Evolutionary conservation across 2,113 vertebrate genomes (phyloP).

Genomic region (Chaetodon auriga): DNA sequence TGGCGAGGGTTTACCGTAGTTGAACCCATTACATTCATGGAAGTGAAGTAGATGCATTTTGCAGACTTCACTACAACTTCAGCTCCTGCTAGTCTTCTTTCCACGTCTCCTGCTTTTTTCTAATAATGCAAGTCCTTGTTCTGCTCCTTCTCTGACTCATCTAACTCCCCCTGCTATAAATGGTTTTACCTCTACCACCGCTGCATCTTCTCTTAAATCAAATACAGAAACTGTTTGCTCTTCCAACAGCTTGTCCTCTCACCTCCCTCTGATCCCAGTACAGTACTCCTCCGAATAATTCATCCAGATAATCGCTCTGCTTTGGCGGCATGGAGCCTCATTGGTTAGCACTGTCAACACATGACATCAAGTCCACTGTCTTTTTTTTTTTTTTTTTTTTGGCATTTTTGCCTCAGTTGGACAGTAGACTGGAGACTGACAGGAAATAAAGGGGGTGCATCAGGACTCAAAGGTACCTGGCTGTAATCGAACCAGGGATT

Average conservation of each 20-base stretch:
- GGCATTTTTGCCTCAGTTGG: background rate
- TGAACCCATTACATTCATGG: background rate
- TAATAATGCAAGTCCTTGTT: background rate
- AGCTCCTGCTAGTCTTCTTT: slow-evolving; percentile 11
- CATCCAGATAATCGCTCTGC: slow-evolving; percentile 1
- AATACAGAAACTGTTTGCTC: background rate
- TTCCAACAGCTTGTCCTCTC: slow-evolving; percentile 15
- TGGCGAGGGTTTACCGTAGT: slow-evolving; percentile 5
- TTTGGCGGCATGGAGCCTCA: background rate
- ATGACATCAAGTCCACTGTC: background rate
- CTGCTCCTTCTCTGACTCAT: slow-evolving; percentile 1
- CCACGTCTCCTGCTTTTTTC: background rate
- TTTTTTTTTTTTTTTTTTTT: background rate
- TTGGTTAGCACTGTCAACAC: slow-evolving; percentile 11
- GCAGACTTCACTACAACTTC: slow-evolving; percentile 10
- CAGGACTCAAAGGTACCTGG: no score
- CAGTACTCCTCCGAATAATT: slow-evolving; percentile 33
- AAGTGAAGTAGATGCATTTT: slow-evolving; percentile 31
- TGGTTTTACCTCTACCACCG: slow-evolving; percentile 13
- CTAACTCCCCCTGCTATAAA: slow-evolving; percentile 15
- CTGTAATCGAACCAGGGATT: no score
- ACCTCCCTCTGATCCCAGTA: slow-evolving; percentile 20
- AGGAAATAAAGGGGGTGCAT: background rate
- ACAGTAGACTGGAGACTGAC: background rate
- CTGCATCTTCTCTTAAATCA: slow-evolving; percentile 29